A percentile compares a stretch with the other conserved stretches of the same genome.
Conservation (phyloP, 2,888 invertebrate species). For the Podotricha telesiphe region DNA sequence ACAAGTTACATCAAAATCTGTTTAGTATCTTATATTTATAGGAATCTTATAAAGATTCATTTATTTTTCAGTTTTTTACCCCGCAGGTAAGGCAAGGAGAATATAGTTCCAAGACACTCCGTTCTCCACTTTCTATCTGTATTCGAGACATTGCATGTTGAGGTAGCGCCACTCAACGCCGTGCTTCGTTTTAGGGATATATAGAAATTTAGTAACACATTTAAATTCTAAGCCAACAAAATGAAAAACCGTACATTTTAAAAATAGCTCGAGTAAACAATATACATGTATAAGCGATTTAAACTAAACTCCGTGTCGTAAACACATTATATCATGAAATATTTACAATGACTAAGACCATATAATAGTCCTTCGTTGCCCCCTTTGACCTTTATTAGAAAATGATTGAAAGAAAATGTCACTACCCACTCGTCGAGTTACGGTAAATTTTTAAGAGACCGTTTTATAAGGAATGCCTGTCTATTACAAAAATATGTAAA, state of each 20-base stretch:
- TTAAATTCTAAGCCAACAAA: background rate
- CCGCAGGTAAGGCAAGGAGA: too few relatives aligned
- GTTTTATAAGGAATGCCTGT: background rate
- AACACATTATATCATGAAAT: conserved; percentile 20
- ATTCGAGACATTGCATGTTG: too few relatives aligned
- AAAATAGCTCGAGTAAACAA: conserved; percentile 6
- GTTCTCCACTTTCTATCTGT: too few relatives aligned
- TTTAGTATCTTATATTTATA: too few relatives aligned
- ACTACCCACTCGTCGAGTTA: background rate
- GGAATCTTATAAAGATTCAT: too few relatives aligned
- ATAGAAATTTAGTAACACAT: too few relatives aligned
- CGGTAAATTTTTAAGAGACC: background rate
- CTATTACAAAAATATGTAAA: too few relatives aligned
- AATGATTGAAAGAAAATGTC: conserved; percentile 18
- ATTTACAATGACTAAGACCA: conserved; percentile 21
- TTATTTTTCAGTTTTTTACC: too few relatives aligned
- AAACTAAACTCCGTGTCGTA: conserved; percentile 1
- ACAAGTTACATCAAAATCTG: too few relatives aligned
- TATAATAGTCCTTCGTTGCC: conserved; percentile 4
- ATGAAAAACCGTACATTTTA: background rate
- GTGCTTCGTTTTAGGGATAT: too few relatives aligned
- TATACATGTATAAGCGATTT: background rate
- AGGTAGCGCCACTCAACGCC: too few relatives aligned
- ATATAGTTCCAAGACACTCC: too few relatives aligned
- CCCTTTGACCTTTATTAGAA: conserved; percentile 26